phyloP scores from a whole-genome alignment of 2,797 vertebrate species.

The Setipinna tenuifilis region DNA sequence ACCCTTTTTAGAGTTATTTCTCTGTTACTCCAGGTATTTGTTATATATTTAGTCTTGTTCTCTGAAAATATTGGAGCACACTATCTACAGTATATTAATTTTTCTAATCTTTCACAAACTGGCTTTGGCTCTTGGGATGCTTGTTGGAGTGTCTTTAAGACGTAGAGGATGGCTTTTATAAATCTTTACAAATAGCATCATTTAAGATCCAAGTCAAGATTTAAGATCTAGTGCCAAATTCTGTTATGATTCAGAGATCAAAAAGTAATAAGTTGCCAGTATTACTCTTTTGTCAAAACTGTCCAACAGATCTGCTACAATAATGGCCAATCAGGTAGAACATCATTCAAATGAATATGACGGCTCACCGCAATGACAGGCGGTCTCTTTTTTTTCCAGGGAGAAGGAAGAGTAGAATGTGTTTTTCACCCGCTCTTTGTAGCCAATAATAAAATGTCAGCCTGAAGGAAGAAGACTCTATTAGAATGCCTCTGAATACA shows the following conservation, averaged over 20 bases:
- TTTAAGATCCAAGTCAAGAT: neutral
- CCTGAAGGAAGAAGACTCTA: neutral
- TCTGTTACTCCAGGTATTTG: neutral
- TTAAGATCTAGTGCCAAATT: neutral
- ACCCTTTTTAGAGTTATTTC: neutral
- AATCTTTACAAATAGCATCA: neutral
- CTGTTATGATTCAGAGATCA: constrained; percentile 23
- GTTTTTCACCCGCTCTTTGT: constrained; percentile 23
- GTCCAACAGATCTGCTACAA: neutral
- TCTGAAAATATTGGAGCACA: neutral
- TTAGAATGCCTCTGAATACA: constrained; percentile 24
- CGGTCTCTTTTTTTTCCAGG: neutral
- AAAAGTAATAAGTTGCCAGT: neutral
- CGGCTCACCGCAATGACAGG: neutral
- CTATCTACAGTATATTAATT: neutral
- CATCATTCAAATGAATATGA: neutral
- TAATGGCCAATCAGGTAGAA: constrained; percentile 7
- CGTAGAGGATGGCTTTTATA: neutral
- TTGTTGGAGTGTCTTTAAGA: neutral
- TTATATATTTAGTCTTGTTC: neutral
- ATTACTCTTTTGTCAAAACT: neutral
- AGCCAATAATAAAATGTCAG: constrained; percentile 22
- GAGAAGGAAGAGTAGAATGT: constrained; percentile 18
- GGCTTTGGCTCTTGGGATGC: neutral
- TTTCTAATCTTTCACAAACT: neutral